Evolutionary conservation across 2,888 invertebrate genomes (phyloP), one percentile per base, ranked within the genome.

Genomic region (Coleophora flavipennella): DNA sequence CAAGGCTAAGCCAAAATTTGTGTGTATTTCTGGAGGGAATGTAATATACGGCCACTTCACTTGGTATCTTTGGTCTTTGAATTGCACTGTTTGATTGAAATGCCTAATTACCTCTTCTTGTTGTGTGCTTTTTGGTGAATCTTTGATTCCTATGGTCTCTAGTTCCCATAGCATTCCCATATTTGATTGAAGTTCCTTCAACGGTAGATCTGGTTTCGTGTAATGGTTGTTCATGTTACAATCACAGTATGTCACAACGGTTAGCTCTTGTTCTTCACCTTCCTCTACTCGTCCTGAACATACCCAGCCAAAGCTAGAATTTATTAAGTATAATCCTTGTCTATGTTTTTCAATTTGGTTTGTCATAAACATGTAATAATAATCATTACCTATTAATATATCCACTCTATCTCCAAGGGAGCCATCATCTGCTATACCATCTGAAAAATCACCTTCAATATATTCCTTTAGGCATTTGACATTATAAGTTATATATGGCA

Each of bases 111-210:
- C 43, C 34, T 43, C 43, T 27, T 44, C 47, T 12, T 45, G 41
- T 20, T 39, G 26, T 9, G 34, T 40, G 1, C 13, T 13, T 26
- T 49, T 51, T 1, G 49, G 48, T n/a, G 43, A 46, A 14, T 51
- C 46, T 1, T 27, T 45, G 1, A 57, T 55, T 7, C 54, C 54
- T n/a, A 55, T 54, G 0, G 45, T 27, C 41, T 57, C 52, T 3
- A 57, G 20, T 2, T 47, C 44, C 55, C 54, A 52, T 26, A 57
- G 20, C 0, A 8, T 4, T 13, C 41, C 44, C 1, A 51, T 26
- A 8, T 44, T 34, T 3, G 1, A 12, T 10, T 2, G 13, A 32
- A 9, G 29, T 9, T 20, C 20, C 6, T 20, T 20, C 6, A 38
- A 26, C 8, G 38, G 32, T 10, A 38, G 25, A 28, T 38, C 38